Evolutionary conservation across 2,113 vertebrate genomes (phyloP).

Genomic region (Takifugu bimaculatus): DNA sequence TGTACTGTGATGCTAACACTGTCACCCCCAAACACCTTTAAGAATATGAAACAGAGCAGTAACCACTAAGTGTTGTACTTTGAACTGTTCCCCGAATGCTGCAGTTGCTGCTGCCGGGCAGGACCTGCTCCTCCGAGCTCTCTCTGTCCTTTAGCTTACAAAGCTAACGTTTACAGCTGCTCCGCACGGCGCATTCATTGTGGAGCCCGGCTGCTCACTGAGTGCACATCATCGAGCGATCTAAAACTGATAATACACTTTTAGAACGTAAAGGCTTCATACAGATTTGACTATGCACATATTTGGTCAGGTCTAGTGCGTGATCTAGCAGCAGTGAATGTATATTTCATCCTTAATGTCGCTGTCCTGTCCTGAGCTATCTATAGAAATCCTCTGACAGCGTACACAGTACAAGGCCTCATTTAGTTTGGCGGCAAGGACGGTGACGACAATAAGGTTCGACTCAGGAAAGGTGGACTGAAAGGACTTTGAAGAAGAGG

Average conservation of each 20-base stretch:
- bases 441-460: constrained; percentile 3
- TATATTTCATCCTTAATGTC: constrained; percentile 6
- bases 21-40: constrained; percentile 32
- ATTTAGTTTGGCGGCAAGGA: constrained; percentile 19
- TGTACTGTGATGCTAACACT: constrained; percentile 40
- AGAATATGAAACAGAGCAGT: constrained; percentile 29
- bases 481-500: background rate
- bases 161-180: constrained; percentile 15
- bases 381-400: constrained; percentile 28
- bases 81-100: constrained; percentile 29
- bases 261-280: too few relatives aligned
- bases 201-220: too few relatives aligned
- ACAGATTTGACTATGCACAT: background rate
- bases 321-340: background rate
- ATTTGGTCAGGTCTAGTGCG: background rate
- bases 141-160: constrained; percentile 4
- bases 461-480: too few relatives aligned
- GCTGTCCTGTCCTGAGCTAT: constrained; percentile 28
- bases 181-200: constrained; percentile 21
- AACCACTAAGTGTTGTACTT: constrained; percentile 41
- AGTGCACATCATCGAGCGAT: too few relatives aligned
- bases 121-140: constrained; percentile 37
- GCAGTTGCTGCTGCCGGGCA: constrained; percentile 34
- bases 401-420: background rate
- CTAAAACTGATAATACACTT: too few relatives aligned